Evolutionary conservation across 35 echinoderm and acorn worm species (phyloP).

Genomic region (Heliocidaris tuberculata): DNA sequence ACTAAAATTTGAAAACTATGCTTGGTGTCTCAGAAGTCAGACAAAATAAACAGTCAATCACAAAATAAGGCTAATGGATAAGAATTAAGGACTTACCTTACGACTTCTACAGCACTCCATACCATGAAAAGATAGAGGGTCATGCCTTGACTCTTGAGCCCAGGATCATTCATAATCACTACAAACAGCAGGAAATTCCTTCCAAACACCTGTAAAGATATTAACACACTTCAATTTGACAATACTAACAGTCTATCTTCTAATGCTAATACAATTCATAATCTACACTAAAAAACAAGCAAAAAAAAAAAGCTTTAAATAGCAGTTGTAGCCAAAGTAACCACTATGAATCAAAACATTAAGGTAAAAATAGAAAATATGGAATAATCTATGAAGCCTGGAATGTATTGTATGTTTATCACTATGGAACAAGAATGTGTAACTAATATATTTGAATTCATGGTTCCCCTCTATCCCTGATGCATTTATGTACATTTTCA

Average conservation of each 20-base stretch:
- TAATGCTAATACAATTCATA: too few relatives aligned
- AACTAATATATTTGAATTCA: too few relatives aligned
- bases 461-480: too few relatives aligned
- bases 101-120: slow-evolving; percentile 88
- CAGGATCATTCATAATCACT: slow-evolving; percentile 70
- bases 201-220: slow-evolving; percentile 62
- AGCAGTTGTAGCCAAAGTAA: too few relatives aligned
- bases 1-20: background rate
- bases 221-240: background rate
- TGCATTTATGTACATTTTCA: too few relatives aligned
- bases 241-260: background rate
- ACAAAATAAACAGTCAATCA: background rate
- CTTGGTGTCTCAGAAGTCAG: background rate
- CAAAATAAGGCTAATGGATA: background rate
- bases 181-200: slow-evolving; percentile 84
- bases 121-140: slow-evolving; percentile 82
- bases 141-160: slow-evolving; percentile 64
- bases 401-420: too few relatives aligned
- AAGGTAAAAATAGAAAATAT: too few relatives aligned
- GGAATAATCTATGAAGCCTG: too few relatives aligned
- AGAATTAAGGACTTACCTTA: slow-evolving; percentile 60
- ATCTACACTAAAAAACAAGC: too few relatives aligned
- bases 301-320: too few relatives aligned
- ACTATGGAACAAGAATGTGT: too few relatives aligned
- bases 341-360: too few relatives aligned